Evolutionary conservation across 2,113 vertebrate species (phyloP), one percentile per base, ranked within the genome.

Genomic region (Clupea harengus): DNA sequence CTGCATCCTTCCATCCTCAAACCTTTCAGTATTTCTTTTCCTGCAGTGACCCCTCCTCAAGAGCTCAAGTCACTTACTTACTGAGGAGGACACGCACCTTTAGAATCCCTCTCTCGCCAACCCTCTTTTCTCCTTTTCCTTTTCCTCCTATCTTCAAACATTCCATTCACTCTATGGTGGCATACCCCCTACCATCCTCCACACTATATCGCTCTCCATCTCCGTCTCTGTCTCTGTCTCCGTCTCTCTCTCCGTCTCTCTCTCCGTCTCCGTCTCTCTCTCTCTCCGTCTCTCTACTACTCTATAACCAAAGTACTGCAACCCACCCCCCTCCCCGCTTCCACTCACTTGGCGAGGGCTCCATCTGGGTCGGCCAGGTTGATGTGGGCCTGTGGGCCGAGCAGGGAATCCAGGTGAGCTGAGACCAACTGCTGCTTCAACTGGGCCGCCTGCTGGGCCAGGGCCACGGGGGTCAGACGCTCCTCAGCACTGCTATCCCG

Each of bases 401-500:
- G 93, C 80, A 99, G 92, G 52, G 97, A 97, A 91, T 99, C 97
- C 67, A 99, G 95, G 92, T 99, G 98, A 84, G 96, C 96, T 72
- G 96, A 96, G 44, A 98, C 95, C 87, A 99, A 92, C 92, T 98
- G 98, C 91, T 98, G 96, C 91, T 98, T 97, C 89, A 99, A 95
- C 81, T 94, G 93, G 0, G 95, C 96, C 0, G 98, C 95, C 89
- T 98, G 98, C 91, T 97, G 96, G 82, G 97, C 97, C 45, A 99
- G 93, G 0, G 96, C 95, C 91, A 97, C 95, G 0, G 98, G 97
- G 4, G 96, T 98, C 84, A 99, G 95, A 85, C 97, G 96, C 93
- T 99, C 97, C 91, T 99, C 97, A 0, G 95, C 91, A 6, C 94
- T 92, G 4, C 95, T 95, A 83, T 98, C 97, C 91, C 97, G 97